Percentiles rank a stretch among this genome's conserved stretches.
phyloP scores from a whole-genome alignment of 2,888 invertebrate genomes.

The Cryptocephalus moraei region DNA sequence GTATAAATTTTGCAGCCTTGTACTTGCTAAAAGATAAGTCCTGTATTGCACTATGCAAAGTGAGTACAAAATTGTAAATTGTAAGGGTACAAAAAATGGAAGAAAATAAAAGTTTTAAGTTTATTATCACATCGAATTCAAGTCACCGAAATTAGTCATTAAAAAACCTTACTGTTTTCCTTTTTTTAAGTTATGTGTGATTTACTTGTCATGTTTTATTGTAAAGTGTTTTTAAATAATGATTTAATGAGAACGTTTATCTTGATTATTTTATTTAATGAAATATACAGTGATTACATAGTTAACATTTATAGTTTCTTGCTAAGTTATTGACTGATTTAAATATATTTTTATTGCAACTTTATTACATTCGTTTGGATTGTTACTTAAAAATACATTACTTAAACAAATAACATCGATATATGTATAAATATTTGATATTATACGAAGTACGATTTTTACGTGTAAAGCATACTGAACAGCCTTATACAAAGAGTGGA shows the following conservation, averaged over 20 bases:
- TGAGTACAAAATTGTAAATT: not conserved
- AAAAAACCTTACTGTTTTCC: not conserved
- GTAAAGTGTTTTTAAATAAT: slow-evolving; percentile 14
- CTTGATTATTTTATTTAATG: slow-evolving; percentile 23
- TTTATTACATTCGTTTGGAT: not conserved
- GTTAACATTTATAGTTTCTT: slow-evolving; percentile 20
- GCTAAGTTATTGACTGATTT: not conserved
- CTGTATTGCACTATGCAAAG: too few relatives aligned
- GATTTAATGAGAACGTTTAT: slow-evolving; percentile 14
- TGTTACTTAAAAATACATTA: not conserved
- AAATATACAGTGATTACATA: slow-evolving; percentile 26
- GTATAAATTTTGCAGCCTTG: too few relatives aligned
- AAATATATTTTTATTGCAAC: not conserved
- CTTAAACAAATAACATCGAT: slow-evolving; percentile 11
- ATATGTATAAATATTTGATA: slow-evolving; percentile 7
- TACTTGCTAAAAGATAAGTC: too few relatives aligned
- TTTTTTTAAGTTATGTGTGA: slow-evolving; percentile 1
- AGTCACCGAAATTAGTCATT: slow-evolving; percentile 18
- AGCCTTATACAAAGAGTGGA: slow-evolving; percentile 3
- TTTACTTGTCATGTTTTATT: slow-evolving; percentile 11
- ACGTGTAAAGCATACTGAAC: slow-evolving; percentile 6
- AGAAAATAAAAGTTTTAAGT: slow-evolving; percentile 5
- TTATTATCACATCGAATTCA: slow-evolving; percentile 24
- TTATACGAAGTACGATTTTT: slow-evolving; percentile 6
- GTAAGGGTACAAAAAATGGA: not conserved